Evolutionary conservation across 2,888 invertebrate genomes (phyloP), one percentile per base, ranked within the genome.

Genomic region (Lasioglossum vierecki): DNA sequence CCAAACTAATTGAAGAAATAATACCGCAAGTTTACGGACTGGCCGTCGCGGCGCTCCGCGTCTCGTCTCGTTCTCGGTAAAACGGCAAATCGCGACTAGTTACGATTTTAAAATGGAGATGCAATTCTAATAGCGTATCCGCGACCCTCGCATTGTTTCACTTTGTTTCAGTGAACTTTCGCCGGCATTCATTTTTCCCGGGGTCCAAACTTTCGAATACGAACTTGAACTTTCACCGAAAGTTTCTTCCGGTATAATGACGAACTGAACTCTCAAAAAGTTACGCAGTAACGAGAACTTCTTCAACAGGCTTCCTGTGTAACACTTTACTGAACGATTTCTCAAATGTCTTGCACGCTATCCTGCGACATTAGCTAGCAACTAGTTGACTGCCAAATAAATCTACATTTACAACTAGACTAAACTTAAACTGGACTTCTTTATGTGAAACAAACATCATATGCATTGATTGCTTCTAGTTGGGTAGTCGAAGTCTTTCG

Each of bases 201-300:
- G 72, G 81, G 82, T 83, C 89, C 81, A 80, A 89, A 89, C 89
- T 89, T 86, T 82, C 86, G 84, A 88, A 90, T 86, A 80, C 88
- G 90, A 90, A 90, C 90, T 90, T 90, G 90, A 90, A 90, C 90
- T 88, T 83, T 77, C 82, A 76, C 78, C 83, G 79, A 86, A 88
- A 90, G 80, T 90, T 90, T 84, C 79, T 73, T 82, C 80, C 78
- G 87, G 87, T 86, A 88, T 90, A 90, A 90, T 90, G 90, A 90
- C 90, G 90, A 88, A 90, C 90, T 81, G 86, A 90, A 90, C 90
- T 90, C 85, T 87, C 90, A 88, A 88, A 90, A 90, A 90, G 90
- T 90, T 90, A 90, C 87, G 90, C 88, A 87, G 90, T 88, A 90
- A 90, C 90, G 79, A 84, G 86, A 90, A 90, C 90, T 90, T 90